Base-by-base conservation (phyloP, 2,113 vertebrate genomes). In the Macquaria australasica region DNA sequence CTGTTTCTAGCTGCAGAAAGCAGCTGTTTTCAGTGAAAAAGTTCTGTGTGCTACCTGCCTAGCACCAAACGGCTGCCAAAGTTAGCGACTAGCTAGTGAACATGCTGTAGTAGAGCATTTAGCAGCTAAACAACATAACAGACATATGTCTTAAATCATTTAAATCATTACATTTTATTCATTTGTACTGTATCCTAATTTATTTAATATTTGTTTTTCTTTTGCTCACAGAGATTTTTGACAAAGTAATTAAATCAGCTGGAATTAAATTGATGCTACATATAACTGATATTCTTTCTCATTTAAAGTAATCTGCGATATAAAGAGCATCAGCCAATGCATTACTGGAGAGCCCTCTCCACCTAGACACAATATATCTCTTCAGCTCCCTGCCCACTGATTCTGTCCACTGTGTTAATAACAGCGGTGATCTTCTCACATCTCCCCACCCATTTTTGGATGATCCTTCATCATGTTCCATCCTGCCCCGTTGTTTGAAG, bases 381-480 rank as follows among this genome's bases (percentile, higher is more conserved):
- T 31, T 55, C 50, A 48, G 64, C 28, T 63, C 25, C 51, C 45
- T 66, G 51, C 16, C 18, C 51, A 41, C 41, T 73, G 5, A 73
- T 31, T 77, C 50, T 45, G n/a, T 73, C 21, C 23, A 41, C 45
- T 34, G 43, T 3, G 37, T 75, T 28, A 56, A 31, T 66, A 67
- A 66, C 67, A 79, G n/a, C 81, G 67, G 53, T 18, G 45, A 59
- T 58, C 66, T 31, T 72, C 60, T 84, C 60, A 73, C n/a, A 77
- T 56, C 72, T n/a, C 69, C 15, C 64, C 20, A n/a, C 21, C 67
- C 66, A 53, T 45, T 25, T 60, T 37, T 62, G 68, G 81, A 25
- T 9, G 56, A 63, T 41, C 69, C 18, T 67, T 55, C 43, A 48
- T 53, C 31, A 12, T 43, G n/a, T 3, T 62, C 53, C 45, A 70